Evolutionary conservation across 2,888 invertebrate genomes (phyloP).

Genomic region (Pseudococcus jackbeardsleyi): DNA sequence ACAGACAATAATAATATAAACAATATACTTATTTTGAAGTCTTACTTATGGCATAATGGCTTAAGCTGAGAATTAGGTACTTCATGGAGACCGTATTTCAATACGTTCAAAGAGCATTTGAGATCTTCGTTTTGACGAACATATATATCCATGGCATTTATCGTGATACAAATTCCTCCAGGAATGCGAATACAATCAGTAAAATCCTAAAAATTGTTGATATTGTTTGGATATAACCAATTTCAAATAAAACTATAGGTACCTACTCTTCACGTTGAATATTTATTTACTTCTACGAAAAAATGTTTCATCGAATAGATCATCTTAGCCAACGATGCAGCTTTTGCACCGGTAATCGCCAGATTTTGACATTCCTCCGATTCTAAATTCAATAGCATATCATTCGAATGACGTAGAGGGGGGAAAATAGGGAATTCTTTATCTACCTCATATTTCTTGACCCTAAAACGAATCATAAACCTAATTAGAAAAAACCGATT

Average conservation of each 20-base stretch:
- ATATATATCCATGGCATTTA: constrained; percentile 75
- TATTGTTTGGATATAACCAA: constrained; percentile 52
- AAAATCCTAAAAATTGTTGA: constrained; percentile 56
- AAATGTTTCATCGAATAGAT: constrained; percentile 67
- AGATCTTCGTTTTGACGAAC: constrained; percentile 72
- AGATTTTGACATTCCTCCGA: constrained; percentile 73
- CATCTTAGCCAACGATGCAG: constrained; percentile 80
- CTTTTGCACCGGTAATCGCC: constrained; percentile 82
- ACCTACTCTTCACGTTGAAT: background rate
- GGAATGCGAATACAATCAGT: constrained; percentile 75
- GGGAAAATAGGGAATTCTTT: background rate
- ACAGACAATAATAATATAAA: background rate
- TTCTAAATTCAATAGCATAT: constrained; percentile 69
- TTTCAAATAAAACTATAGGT: background rate
- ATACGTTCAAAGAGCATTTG: constrained; percentile 37
- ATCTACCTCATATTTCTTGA: background rate
- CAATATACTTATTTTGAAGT: too few relatives aligned
- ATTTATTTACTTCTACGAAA: background rate
- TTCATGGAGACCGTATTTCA: constrained; percentile 40
- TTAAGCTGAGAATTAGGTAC: constrained; percentile 9
- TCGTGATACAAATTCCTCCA: constrained; percentile 80
- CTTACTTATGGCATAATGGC: constrained; percentile 34
- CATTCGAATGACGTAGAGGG: background rate
- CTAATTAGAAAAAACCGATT: background rate
- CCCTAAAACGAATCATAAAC: background rate